Percentiles rank a stretch among this genome's conserved stretches.
These are phyloP conservation scores for Ploceus nigricollis DNA, from an alignment of 2,113 vertebrate genomes.

Conservation along the genomic window DNA sequence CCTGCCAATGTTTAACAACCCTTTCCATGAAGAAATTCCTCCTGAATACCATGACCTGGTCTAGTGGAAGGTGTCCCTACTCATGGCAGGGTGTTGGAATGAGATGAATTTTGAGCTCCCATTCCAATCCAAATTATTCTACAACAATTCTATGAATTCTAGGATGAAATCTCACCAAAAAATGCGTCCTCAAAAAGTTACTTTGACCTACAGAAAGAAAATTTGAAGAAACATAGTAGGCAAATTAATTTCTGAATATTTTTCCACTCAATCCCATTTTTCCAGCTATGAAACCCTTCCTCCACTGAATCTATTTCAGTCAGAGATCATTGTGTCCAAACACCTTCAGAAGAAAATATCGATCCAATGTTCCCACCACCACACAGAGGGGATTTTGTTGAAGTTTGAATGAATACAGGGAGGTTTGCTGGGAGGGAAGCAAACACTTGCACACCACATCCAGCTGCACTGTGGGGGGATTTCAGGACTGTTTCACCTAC, in stretches of 20 bases:
- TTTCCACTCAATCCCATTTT: neutral
- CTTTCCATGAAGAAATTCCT: neutral
- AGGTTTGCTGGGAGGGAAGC: neutral
- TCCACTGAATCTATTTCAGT: neutral
- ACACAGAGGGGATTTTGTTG: neutral
- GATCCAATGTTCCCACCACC: neutral
- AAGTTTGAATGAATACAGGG: neutral
- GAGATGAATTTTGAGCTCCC: neutral
- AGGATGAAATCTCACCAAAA: neutral
- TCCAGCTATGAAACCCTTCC: neutral
- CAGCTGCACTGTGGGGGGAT: neutral
- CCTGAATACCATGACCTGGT: neutral
- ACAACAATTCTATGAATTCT: neutral
- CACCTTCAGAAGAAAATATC: neutral
- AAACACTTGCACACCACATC: neutral
- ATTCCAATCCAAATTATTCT: neutral
- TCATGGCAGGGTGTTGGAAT: neutral
- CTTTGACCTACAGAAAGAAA: neutral
- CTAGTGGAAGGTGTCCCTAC: neutral
- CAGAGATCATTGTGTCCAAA: neutral
- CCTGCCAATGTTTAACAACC: neutral
- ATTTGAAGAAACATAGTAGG: neutral
- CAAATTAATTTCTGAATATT: neutral
- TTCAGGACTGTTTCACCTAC: neutral
- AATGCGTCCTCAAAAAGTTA: fast-evolving